phyloP scores from a whole-genome alignment of 1,140 invertebrate species.

The Pantala flavescens region DNA sequence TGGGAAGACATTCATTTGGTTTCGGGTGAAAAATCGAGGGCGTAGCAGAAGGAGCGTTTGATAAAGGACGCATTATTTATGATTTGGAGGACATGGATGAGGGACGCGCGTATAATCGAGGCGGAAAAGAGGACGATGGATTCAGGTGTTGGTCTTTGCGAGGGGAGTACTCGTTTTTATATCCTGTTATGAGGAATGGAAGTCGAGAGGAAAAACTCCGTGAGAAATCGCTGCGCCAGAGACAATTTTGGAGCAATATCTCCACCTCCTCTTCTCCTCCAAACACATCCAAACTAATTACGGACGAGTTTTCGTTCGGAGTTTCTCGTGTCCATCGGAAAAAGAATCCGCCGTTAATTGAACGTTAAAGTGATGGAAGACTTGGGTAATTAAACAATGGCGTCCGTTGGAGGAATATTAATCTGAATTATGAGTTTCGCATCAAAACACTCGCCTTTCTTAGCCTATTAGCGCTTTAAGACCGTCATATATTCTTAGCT shows the following conservation, averaged over 20 bases:
- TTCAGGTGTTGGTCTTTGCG: not conserved
- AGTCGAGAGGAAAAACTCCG: not conserved
- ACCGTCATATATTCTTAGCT: not conserved
- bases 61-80: constrained; percentile 8
- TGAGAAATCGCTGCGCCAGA: constrained; percentile 7
- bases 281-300: not conserved
- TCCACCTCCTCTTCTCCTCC: not conserved
- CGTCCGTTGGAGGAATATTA: not conserved
- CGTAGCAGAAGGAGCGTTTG: not conserved
- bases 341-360: constrained; percentile 4
- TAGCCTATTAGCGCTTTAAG: not conserved
- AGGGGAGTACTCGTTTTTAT: not conserved
- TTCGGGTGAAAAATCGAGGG: constrained; percentile 3
- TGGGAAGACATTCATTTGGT: constrained; percentile 1
- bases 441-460: not conserved
- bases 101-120: not conserved
- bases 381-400: not conserved
- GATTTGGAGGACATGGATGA: not conserved
- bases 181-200: not conserved
- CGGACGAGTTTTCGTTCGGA: not conserved
- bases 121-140: not conserved
- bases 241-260: not conserved
- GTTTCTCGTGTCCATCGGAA: not conserved
- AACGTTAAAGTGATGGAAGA: constrained; percentile 6
- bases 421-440: not conserved